phyloP scores from a whole-genome alignment of 1,140 invertebrate genomes.

The Zaprionus capensis region DNA sequence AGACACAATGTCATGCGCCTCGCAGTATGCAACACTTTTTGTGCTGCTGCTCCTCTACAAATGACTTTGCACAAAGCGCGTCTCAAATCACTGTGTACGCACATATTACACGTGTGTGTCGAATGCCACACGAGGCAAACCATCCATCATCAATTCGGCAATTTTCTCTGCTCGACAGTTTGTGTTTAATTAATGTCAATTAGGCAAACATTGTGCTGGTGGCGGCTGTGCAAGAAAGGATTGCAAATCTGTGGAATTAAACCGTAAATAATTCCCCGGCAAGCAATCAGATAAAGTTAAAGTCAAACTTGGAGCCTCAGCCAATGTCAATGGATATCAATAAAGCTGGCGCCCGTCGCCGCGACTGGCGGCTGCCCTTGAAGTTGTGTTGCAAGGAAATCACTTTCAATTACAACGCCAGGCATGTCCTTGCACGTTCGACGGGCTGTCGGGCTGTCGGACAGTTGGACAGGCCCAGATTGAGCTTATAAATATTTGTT shows the following conservation, averaged over 20 bases:
- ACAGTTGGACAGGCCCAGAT: constrained; percentile 8
- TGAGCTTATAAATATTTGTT: constrained; percentile 77
- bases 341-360: constrained; percentile 59
- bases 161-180: constrained; percentile 34
- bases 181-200: constrained; percentile 72
- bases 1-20: constrained; percentile 4
- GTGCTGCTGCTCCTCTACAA: constrained; percentile 22
- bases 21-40: constrained; percentile 63
- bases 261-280: constrained; percentile 41
- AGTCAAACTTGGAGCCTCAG: constrained; percentile 6
- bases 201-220: constrained; percentile 63
- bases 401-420: constrained; percentile 70
- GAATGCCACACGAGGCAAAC: neutral
- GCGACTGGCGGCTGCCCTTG: constrained; percentile 54
- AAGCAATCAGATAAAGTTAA: constrained; percentile 45
- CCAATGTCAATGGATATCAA: constrained; percentile 67
- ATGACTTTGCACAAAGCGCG: constrained; percentile 54
- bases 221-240: constrained; percentile 12
- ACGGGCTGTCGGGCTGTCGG: neutral
- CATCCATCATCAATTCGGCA: constrained; percentile 66
- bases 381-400: constrained; percentile 61
- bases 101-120: neutral
- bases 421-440: constrained; percentile 61
- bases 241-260: constrained; percentile 54
- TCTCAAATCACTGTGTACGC: neutral